Evolutionary conservation across 2,797 vertebrate genomes (phyloP), one percentile per base, ranked within the genome.

Genomic region (Kryptopterus vitreolus): DNA sequence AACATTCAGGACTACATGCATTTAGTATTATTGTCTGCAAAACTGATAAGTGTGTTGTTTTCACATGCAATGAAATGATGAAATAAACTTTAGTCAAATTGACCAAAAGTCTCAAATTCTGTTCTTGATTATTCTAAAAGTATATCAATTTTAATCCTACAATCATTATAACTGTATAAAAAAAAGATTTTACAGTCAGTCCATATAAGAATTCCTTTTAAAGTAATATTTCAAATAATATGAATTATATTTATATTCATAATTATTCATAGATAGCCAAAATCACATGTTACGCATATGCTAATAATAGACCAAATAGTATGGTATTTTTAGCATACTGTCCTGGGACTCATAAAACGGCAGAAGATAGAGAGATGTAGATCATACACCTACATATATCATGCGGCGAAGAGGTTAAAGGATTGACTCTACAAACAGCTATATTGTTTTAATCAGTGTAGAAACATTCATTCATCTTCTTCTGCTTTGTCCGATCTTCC

Each of bases 71-170:
- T 48, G 16, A 53, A 22, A 31, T 72, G 5, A 20, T 22, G n/a
- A 29, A 72, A 72, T 72, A 72, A 72, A 72, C 22, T 13, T n/a
- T 4, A 5, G 33, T 11, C 10, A 55, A 72, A 72, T 22, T 55
- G 7, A 12, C 11, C 31, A 3, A 26, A 26, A 53, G 31, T 72
- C 68, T 53, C 29, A 35, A 15, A 72, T 72, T 55, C 48, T 52
- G 26, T 33, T 71, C 18, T 71, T 53, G 5, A 71, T 55, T 35
- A 72, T 53, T 72, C 33, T n/a, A 29, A 72, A 55, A 53, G 26
- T 70, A 70, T 11, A 11, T 69, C 29, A 50, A 31, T 71, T 33
- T 31, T 10, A 71, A 2, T 20, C 16, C 16, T 20, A 31, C 2
- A 52, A n/a, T 15, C 20, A n/a, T n/a, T 24, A 57, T n/a, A 38